Percentiles rank a stretch among this genome's conserved stretches.
These are phyloP conservation scores for Rattus rattus DNA, from an alignment of 2,113 vertebrate genomes.

Conservation along the genomic window DNA sequence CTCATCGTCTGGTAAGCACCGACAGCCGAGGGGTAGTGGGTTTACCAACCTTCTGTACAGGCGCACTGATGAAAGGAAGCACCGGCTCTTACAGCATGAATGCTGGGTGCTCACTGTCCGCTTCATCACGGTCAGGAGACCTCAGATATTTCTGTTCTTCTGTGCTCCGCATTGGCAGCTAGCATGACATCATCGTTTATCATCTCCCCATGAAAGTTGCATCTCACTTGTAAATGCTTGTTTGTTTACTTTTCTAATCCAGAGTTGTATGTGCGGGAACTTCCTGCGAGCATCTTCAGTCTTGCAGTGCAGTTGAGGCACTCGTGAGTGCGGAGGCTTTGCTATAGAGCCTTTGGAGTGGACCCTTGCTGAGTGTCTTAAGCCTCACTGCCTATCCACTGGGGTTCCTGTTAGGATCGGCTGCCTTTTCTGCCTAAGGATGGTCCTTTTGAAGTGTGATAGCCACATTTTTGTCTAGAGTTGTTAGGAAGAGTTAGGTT, in stretches of 20 bases:
- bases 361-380: not conserved
- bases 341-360: not conserved
- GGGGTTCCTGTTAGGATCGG: not conserved
- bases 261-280: not conserved
- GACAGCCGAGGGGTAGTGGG: not conserved
- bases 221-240: not conserved
- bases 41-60: not conserved
- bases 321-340: constrained; percentile 13
- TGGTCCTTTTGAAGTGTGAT: not conserved
- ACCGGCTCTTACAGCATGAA: not conserved
- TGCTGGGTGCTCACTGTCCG: not conserved
- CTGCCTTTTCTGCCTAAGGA: not conserved
- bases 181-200: not conserved
- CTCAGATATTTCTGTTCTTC: not conserved
- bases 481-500: not conserved
- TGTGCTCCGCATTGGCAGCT: not conserved
- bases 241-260: constrained; percentile 19
- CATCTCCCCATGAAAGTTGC: constrained; percentile 16
- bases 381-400: not conserved
- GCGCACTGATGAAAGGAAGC: not conserved
- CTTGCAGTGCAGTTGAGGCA: not conserved
- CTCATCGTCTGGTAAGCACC: constrained; percentile 93
- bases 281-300: not conserved
- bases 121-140: not conserved
- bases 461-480: not conserved